Base-by-base conservation (phyloP, 2,888 invertebrate genomes). In the Phragmatobia fuliginosa region DNA sequence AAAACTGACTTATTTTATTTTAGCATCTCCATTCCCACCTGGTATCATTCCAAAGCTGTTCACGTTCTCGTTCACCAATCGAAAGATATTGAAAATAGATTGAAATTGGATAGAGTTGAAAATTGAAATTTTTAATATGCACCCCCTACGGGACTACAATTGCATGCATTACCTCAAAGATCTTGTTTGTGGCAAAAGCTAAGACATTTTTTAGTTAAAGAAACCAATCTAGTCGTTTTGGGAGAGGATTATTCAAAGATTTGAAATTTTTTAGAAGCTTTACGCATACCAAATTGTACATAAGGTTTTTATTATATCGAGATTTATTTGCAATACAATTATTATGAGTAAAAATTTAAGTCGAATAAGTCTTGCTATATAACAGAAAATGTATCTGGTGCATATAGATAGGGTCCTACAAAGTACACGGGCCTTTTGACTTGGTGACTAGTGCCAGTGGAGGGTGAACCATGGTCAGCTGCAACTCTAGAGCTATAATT, bases 41-140 rank as follows among this genome's bases (percentile, higher is more conserved):
- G 77, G 36, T 72, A 71, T 71, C 71, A 75, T 70, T 69, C 56
- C 79, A 73, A 77, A 72, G 70, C 70, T 38, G 62, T 70, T 70
- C 81, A 74, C 81, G 75, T 77, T 73, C 73, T 74, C 72, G 70
- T 75, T 70, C 69, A 75, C 73, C 79, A 81, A 79, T 77, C 70
- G 81, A 75, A 70, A 73, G 71, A 76, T 81, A 81, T 81, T 81
- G 81, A 81, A 80, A 81, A 81, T 81, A 80, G 74, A 81, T 81
- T 75, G 81, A 80, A 80, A 81, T 81, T 79, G 81, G 73, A 81
- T 81, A 78, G 76, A 80, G 72, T 76, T 78, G 73, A 76, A 80
- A 81, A 81, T 79, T 78, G 80, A 80, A 81, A 80, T 78, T 80
- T 81, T 81, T 78, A 74, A 81, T 76, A 76, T 76, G 74, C 68